Evolutionary conservation across 1,140 invertebrate species (phyloP).

Genomic region (Drosophila fuyamai): DNA sequence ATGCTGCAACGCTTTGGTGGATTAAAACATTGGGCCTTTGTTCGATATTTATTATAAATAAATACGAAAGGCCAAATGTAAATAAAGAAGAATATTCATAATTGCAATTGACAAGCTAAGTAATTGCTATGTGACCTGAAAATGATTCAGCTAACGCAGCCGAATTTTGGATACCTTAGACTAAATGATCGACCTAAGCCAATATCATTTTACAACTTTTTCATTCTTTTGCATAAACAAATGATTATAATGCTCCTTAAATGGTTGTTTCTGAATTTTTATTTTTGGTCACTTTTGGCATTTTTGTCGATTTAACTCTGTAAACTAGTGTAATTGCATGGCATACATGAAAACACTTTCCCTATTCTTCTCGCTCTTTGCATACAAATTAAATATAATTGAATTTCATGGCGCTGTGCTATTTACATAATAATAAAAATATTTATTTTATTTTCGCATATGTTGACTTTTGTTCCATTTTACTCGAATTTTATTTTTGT

Average conservation of each 20-base stretch:
- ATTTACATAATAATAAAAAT: conserved; percentile 47
- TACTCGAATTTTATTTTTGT: conserved; percentile 16
- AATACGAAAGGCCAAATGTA: conserved; percentile 41
- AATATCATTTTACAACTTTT: background rate
- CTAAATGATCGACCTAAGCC: background rate
- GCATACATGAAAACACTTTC: background rate
- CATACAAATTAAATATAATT: conserved; percentile 41
- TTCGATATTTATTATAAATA: conserved; percentile 56
- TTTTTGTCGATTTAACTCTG: no score
- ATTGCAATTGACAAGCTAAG: conserved; percentile 26
- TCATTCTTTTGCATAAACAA: background rate
- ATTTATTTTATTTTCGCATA: conserved; percentile 34
- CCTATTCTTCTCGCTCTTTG: conserved; percentile 1
- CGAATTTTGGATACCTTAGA: conserved; percentile 1
- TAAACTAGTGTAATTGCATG: background rate
- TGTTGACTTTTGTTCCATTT: conserved; percentile 28
- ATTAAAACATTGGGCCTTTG: conserved; percentile 66
- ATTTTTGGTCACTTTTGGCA: no score
- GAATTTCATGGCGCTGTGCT: conserved; percentile 25
- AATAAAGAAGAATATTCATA: conserved; percentile 11
- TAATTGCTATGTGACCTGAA: conserved; percentile 26
- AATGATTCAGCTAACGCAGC: background rate
- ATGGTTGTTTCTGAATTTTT: no score
- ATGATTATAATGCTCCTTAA: no score
- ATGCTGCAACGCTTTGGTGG: conserved; percentile 58